These are phyloP conservation scores for Tichodroma muraria DNA, from an alignment of 2,113 vertebrate genomes.

Conservation along the genomic window DNA sequence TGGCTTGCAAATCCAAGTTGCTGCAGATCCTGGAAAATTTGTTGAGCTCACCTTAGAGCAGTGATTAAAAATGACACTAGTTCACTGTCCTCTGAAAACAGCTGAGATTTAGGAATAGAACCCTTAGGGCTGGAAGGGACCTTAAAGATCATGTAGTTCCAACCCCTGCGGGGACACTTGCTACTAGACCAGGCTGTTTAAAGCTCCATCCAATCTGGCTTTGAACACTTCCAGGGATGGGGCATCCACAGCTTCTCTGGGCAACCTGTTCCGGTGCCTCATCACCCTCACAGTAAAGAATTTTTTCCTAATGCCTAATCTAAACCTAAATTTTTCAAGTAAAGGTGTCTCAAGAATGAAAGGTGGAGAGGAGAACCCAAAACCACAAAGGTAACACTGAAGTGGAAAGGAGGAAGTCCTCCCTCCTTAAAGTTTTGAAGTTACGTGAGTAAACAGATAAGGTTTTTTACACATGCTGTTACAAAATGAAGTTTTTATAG, in stretches of 20 bases:
- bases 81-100: background rate
- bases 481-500: background rate
- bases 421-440: background rate
- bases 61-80: background rate
- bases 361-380: background rate
- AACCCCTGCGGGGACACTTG: background rate
- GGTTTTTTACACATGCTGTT: background rate
- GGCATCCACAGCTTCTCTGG: background rate
- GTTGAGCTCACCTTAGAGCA: background rate
- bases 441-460: background rate
- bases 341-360: background rate
- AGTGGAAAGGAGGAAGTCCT: background rate
- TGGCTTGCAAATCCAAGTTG: background rate
- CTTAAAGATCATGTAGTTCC: background rate
- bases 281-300: background rate
- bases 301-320: background rate
- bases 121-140: background rate
- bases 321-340: background rate
- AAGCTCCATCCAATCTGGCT: background rate
- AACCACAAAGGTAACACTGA: background rate
- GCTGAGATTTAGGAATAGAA: background rate
- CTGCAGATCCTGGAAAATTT: background rate
- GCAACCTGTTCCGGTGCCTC: background rate
- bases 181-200: background rate
- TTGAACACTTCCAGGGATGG: background rate